Base-by-base conservation (phyloP, 1,140 invertebrate genomes). In the Trichoplusia ni region DNA sequence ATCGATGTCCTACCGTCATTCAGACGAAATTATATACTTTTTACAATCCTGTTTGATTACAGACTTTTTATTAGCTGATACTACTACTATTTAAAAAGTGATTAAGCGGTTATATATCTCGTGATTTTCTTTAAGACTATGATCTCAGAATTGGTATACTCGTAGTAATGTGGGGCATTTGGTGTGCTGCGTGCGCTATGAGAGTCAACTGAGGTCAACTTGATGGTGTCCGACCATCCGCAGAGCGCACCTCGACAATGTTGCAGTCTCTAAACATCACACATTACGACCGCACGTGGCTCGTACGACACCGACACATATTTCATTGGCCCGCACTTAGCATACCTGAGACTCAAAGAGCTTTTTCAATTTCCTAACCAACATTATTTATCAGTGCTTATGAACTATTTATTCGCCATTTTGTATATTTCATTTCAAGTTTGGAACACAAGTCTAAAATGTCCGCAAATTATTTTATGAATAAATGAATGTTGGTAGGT, bases 1-100 rank as follows among this genome's bases (percentile, higher is more conserved):
- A 77, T 76, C 66, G 61, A 64, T 67, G 69, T 69, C 61, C 66
- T 58, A 42, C 56, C 68, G 25, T 64, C 47, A 68, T 72, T 69
- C 67, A 61, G 40, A 71, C 27, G n/a, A 59, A 35, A 7, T n/a
- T n/a, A n/a, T 42, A 51, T 23, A 44, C 25, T 11, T 23, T 47
- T 47, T 42, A 35, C 37, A 7, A n/a, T 31, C 33, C 4, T 60
- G 42, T 47, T 35, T 18, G 33, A 47, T 40, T 47, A 47, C 35
- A 18, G 11, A 23, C 11, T 18, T 31, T 3, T 42, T 58, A 31
- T 42, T 25, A 58, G 21, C n/a, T 25, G 4, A n/a, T n/a, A n/a
- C n/a, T n/a, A n/a, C n/a, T n/a, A n/a, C n/a, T n/a, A n/a, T n/a
- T n/a, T n/a, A n/a, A n/a, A n/a, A 35, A 40, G 35, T 14, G 19